These are phyloP conservation scores for Danio aesculapii DNA, from an alignment of 2,797 vertebrate species.

Conservation along the genomic window DNA sequence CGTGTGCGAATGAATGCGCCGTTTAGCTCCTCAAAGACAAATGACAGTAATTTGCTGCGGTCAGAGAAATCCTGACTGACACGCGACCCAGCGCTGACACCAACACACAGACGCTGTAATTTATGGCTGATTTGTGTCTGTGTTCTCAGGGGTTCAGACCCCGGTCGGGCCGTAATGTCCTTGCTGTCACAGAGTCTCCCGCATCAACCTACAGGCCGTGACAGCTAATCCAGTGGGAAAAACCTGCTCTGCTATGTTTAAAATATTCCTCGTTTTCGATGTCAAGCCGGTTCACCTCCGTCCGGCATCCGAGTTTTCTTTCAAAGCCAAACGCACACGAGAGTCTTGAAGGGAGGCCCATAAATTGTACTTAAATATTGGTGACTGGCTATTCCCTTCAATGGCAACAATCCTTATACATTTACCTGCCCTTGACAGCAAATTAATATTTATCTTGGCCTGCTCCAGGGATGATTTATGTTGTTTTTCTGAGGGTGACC, in stretches of 20 bases:
- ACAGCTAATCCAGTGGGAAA: slow-evolving; percentile 57
- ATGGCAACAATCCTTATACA: slow-evolving; percentile 53
- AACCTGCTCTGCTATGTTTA: slow-evolving; percentile 24
- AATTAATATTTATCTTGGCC: slow-evolving; percentile 63
- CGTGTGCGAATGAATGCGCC: slow-evolving; percentile 2
- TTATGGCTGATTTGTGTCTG: slow-evolving; percentile 10
- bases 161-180: slow-evolving; percentile 48
- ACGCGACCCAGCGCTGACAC: slow-evolving; percentile 7
- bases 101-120: slow-evolving; percentile 2
- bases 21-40: slow-evolving; percentile 50
- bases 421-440: slow-evolving; percentile 65
- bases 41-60: slow-evolving; percentile 43
- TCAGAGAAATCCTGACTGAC: slow-evolving; percentile 38
- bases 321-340: neutral
- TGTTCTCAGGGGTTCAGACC: slow-evolving; percentile 50
- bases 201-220: slow-evolving; percentile 50
- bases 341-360: slow-evolving; percentile 34
- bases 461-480: slow-evolving; percentile 61
- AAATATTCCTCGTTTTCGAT: slow-evolving; percentile 21
- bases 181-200: slow-evolving; percentile 40
- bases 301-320: slow-evolving; percentile 21
- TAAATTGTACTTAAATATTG: slow-evolving; percentile 60
- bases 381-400: slow-evolving; percentile 48
- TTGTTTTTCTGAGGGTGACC: slow-evolving; percentile 52
- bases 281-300: slow-evolving; percentile 31